Percentiles rank a stretch among this genome's conserved stretches.
phyloP scores from a whole-genome alignment of 2,888 invertebrate species.

The Caenorhabditis drosophilae region DNA sequence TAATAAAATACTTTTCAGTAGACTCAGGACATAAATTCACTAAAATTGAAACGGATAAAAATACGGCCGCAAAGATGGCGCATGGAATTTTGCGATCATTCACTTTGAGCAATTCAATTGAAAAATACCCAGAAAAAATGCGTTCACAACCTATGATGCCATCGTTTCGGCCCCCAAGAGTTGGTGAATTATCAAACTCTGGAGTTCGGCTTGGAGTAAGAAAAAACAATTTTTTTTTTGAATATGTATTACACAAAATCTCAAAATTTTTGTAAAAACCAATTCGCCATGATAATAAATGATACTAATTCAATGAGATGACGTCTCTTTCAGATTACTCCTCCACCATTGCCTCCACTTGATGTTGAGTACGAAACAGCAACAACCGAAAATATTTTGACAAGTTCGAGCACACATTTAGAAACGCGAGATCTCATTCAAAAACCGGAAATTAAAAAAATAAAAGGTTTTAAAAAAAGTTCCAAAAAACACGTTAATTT shows the following conservation, averaged over 20 bases:
- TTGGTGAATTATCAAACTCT: not conserved
- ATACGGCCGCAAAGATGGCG: slow-evolving; percentile 1
- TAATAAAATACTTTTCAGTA: too few relatives aligned
- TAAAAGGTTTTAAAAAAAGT: too few relatives aligned
- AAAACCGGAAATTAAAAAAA: too few relatives aligned
- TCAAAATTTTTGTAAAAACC: not conserved
- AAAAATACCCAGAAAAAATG: not conserved
- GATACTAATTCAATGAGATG: too few relatives aligned
- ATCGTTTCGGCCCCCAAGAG: slow-evolving; percentile 2
- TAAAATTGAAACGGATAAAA: slow-evolving; percentile 4
- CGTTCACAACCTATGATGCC: slow-evolving; percentile 1
- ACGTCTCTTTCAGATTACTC: not conserved
- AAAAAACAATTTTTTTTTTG: too few relatives aligned
- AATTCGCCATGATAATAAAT: too few relatives aligned
- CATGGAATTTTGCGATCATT: not conserved
- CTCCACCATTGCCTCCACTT: slow-evolving; percentile 6
- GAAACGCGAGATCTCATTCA: too few relatives aligned
- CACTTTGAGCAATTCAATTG: not conserved
- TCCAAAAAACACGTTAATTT: too few relatives aligned
- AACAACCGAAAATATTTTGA: slow-evolving; percentile 1
- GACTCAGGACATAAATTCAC: not conserved
- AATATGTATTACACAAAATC: too few relatives aligned
- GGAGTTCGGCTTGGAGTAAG: slow-evolving; percentile 1
- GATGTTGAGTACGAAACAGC: not conserved
- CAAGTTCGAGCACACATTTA: too few relatives aligned